Base-by-base conservation (phyloP, 2,113 vertebrate species). In the Elanus axillaris region DNA sequence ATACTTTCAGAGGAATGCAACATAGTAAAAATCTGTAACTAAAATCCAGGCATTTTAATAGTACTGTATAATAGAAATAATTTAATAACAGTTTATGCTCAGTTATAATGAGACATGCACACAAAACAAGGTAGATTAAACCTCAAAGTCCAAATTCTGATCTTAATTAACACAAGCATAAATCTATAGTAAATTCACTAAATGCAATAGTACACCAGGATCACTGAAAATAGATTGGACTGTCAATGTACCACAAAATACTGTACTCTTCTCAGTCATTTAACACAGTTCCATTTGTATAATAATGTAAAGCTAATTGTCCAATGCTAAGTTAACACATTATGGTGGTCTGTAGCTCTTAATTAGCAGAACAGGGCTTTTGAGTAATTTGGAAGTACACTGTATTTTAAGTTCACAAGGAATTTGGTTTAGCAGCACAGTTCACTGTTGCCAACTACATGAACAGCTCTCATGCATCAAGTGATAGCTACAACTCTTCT, bases 221-320 rank as follows among this genome's bases (percentile, higher is more conserved):
- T 84, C 68, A 77, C 79, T 71, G 89, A 71, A 90, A 86, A 81
- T 75, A 69, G 29, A 68, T 72, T 42, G 71, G 15, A 13, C 12
- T 94, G 74, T 93, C 92, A 93, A 6, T 23, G 90, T 82, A 60
- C 34, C 64, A 82, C 73, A 82, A 90, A 96, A 91, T 67, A 50
- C 67, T 42, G 5, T 38, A 34, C 53, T 79, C 80, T 87, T 82
- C 84, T 89, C 0, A 0, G 19, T 94, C 60, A 45, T 79, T 91
- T 91, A 90, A 58, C 80, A 62, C 52, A 34, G 31, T 45, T 95
- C 27, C 15, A 29, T 43, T 94, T 6, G 10, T 66, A 50, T 69
- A 69, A 45, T 79, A 85, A 53, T 32, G 71, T 69, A 86, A 88
- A 95, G 62, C 34, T 94, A 94, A 90, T 86, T 93, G 74, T 88